A percentile compares a stretch with the other conserved stretches of the same genome.
phyloP scores from a whole-genome alignment of 92 coral and sea anemone genomes.

The Montipora capitata region DNA sequence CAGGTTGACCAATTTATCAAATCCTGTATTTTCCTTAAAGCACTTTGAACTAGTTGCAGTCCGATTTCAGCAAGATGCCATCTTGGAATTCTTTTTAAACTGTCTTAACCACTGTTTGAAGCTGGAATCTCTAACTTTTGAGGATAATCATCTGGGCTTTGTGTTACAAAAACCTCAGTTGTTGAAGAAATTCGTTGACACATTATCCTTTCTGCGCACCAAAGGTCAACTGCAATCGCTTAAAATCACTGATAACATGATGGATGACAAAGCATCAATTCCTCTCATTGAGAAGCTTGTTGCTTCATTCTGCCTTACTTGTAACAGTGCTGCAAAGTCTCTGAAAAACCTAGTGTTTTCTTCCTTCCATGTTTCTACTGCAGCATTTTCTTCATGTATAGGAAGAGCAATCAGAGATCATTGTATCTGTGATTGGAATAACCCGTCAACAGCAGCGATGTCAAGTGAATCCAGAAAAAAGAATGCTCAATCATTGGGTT shows the following conservation, averaged over 20 bases:
- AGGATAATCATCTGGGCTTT: conserved; percentile 27
- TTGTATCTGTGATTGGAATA: neutral
- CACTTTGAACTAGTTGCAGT: conserved; percentile 35
- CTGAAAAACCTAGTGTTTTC: conserved; percentile 31
- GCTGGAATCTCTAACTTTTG: conserved; percentile 24
- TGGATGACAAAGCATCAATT: neutral
- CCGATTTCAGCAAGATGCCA: neutral
- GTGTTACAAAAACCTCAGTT: neutral
- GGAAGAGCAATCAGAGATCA: conserved; percentile 35
- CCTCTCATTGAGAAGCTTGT: conserved; percentile 25
- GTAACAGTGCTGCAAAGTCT: conserved; percentile 1
- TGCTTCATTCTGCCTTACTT: conserved; percentile 1
- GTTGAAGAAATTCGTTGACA: conserved; percentile 1
- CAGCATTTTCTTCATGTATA: neutral
- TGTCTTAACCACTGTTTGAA: neutral
- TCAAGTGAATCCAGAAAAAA: neutral
- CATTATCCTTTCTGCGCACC: conserved; percentile 19
- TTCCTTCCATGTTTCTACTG: conserved; percentile 20
- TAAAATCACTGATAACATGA: conserved; percentile 2
- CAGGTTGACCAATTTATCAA: neutral
- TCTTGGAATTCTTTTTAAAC: neutral
- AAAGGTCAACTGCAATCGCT: conserved; percentile 17
- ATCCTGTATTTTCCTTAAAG: neutral
- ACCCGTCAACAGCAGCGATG: neutral
- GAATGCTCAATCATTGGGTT: neutral